These are phyloP conservation scores for Mareca strepera DNA, from an alignment of 2,797 vertebrate species.

Conservation along the genomic window DNA sequence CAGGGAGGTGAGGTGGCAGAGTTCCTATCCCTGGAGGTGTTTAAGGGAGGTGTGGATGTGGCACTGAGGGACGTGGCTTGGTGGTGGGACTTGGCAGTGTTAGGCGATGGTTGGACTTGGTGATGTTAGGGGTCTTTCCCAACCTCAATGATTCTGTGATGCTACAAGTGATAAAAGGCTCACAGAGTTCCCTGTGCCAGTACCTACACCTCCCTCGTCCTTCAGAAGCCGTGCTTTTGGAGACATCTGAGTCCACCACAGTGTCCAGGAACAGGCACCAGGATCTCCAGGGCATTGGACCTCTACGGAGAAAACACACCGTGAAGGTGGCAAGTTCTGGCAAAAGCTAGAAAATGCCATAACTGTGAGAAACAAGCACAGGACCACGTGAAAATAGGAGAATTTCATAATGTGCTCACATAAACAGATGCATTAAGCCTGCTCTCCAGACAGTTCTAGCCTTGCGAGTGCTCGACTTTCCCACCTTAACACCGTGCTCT, in stretches of 20 bases:
- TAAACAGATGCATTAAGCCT: conserved; percentile 14
- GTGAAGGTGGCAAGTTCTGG: neutral
- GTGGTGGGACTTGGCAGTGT: neutral
- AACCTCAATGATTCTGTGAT: neutral
- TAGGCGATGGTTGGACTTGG: neutral
- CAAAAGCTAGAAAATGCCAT: neutral
- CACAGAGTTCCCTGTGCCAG: neutral
- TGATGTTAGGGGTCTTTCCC: neutral
- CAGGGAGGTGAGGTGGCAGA: neutral
- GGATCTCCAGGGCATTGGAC: accelerated
- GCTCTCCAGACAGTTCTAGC: conserved; percentile 1
- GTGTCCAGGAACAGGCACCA: neutral
- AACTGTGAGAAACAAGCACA: neutral
- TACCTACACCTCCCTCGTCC: neutral
- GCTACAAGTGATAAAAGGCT: neutral
- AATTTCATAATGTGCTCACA: neutral
- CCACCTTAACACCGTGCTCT: conserved; percentile 18
- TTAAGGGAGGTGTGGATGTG: neutral
- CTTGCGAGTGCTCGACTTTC: conserved; percentile 7
- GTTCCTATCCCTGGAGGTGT: neutral
- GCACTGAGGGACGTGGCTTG: neutral
- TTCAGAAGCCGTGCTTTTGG: neutral
- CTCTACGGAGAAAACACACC: neutral
- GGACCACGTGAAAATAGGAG: neutral
- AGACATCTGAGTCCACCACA: neutral